A percentile compares a stretch with the other conserved stretches of the same genome.
Conservation (phyloP, 2,797 vertebrate genomes). For the Xenopus petersii region DNA sequence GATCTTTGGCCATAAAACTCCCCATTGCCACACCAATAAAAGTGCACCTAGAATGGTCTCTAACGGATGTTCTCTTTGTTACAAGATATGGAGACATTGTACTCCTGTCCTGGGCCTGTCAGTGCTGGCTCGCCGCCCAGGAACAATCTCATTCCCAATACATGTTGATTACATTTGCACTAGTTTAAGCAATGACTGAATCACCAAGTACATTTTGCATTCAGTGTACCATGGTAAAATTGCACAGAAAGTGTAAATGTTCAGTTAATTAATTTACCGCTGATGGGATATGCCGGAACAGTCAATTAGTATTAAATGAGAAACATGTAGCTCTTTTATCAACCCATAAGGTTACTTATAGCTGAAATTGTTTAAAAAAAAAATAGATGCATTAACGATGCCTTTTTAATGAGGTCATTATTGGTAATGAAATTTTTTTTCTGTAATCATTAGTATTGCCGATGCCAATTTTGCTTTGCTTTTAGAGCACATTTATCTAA, state of each 20-base stretch:
- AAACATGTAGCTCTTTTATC: constrained; percentile 41
- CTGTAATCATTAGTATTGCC: constrained; percentile 44
- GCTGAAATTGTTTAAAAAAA: constrained; percentile 35
- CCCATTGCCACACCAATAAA: constrained; percentile 30
- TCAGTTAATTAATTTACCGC: constrained; percentile 40
- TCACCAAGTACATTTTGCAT: constrained; percentile 31
- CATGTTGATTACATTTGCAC: constrained; percentile 47
- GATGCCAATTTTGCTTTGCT: constrained; percentile 47
- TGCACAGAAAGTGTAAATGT: constrained; percentile 36
- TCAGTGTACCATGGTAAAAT: constrained; percentile 8
- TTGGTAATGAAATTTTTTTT: constrained; percentile 46
- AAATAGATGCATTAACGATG: constrained; percentile 46
- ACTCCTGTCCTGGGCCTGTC: constrained; percentile 45
- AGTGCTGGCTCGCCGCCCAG: constrained; percentile 44
- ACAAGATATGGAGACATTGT: constrained; percentile 43
- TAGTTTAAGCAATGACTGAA: constrained; percentile 38
- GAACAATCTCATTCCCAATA: constrained; percentile 50
- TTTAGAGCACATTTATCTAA: constrained; percentile 48
- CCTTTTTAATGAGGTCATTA: constrained; percentile 48
- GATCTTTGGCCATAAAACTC: constrained; percentile 26
- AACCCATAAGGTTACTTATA: constrained; percentile 41
- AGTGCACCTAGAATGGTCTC: constrained; percentile 28
- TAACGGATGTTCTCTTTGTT: constrained; percentile 43
- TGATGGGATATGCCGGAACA: constrained; percentile 41
- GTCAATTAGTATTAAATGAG: constrained; percentile 49